Evolutionary conservation across 2,888 invertebrate species (phyloP), one percentile per base, ranked within the genome.

Genomic region (Tubulanus polymorphus): DNA sequence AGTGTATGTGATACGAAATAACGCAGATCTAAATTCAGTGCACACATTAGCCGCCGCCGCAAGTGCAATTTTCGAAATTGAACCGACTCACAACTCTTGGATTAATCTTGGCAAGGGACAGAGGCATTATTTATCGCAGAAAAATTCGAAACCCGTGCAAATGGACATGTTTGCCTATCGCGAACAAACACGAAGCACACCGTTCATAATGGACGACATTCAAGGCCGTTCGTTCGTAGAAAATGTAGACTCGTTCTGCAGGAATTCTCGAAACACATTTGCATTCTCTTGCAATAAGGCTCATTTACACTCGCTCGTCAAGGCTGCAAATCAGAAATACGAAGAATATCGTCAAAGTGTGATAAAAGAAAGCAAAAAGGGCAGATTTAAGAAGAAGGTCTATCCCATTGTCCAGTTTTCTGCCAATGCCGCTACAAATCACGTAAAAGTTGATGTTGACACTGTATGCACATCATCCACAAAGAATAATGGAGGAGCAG

Each of bases 181-280:
- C 6, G 15, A 41, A 15, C 41, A 41, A 15, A 41, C 41, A 41
- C 5, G 41, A 5, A 20, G 20, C 41, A 41, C 41, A 15, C 41
- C 41, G 6, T 41, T 41, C 15, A 41, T 41, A 41, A 5, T 41
- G 41, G 41, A 41, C 41, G 41, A 41, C 41, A 41, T 41, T 8
- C 41, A 41, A 41, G 41, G 41, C 5, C 41, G 41, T 8, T 41
- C 41, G 5, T 41, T 41, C 15, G 41, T 41, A 3, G 6, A 41
- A 41, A 41, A 41, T 41, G 41, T 41, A 5, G 41, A 41, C 15
- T 41, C 41, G 6, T 41, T 41, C 41, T 41, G 41, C 15, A 8
- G 18, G 41, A 41, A 41, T 15, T 41, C 41, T 8, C 41, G 41
- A 41, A 41, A 41, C 41, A 41, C 41, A 15, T 41, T 41, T 41